Percentiles rank a stretch among this genome's conserved stretches.
Evolutionary conservation across 2,888 invertebrate genomes (phyloP).

Genomic region (Teleiodes luculella): DNA sequence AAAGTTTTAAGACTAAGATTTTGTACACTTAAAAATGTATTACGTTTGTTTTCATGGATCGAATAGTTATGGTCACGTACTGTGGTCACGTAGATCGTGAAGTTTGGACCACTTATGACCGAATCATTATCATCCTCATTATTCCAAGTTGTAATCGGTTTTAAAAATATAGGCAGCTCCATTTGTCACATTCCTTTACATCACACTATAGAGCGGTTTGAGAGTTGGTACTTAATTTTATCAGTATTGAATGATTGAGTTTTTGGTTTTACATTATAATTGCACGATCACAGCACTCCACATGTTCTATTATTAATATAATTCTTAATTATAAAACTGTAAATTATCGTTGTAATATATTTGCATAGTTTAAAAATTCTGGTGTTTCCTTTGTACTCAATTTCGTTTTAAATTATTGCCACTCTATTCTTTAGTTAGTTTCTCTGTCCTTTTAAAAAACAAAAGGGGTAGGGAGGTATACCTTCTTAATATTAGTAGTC

Average conservation of each 20-base stretch:
- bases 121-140: neutral
- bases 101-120: neutral
- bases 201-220: neutral
- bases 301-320: constrained; percentile 26
- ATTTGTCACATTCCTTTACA: neutral
- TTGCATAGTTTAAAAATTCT: constrained; percentile 45
- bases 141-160: neutral
- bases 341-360: constrained; percentile 68
- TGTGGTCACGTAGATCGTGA: constrained; percentile 3
- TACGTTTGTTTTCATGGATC: neutral
- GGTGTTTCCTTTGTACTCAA: constrained; percentile 31
- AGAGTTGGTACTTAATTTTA: constrained; percentile 15
- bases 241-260: constrained; percentile 17
- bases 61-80: neutral
- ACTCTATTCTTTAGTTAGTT: no score
- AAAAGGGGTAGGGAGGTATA: no score
- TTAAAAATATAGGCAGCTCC: neutral
- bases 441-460: no score
- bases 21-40: neutral
- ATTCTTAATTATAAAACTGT: constrained; percentile 44
- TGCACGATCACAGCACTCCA: neutral
- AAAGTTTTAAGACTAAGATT: constrained; percentile 6
- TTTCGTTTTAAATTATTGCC: no score
- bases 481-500: no score
- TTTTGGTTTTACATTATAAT: constrained; percentile 6